Percentiles rank a stretch among this genome's conserved stretches.
phyloP scores from a whole-genome alignment of 2,113 vertebrate species.

The Zosterops borbonicus region DNA sequence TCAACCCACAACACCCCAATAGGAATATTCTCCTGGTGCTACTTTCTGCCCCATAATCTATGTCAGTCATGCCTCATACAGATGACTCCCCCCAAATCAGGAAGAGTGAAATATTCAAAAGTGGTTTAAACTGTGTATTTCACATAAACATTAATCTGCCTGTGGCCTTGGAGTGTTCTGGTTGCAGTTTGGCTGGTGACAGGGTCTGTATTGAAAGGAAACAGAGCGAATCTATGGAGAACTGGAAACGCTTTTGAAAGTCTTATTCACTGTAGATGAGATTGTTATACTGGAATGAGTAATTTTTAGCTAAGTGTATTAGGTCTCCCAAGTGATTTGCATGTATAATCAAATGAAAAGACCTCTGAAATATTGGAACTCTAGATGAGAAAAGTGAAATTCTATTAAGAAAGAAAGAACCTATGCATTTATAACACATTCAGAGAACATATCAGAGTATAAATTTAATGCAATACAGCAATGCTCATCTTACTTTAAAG shows the following conservation, averaged over 20 bases:
- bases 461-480: conserved; percentile 66
- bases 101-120: not conserved
- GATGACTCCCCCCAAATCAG: not conserved
- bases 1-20: not conserved
- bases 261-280: conserved; percentile 39
- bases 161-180: not conserved
- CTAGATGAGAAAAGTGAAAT: conserved; percentile 63
- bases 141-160: not conserved
- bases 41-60: not conserved
- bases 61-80: not conserved
- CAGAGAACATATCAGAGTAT: conserved; percentile 47
- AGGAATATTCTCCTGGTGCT: not conserved
- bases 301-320: conserved; percentile 69
- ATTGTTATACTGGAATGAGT: conserved; percentile 48
- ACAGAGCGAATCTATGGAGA: not conserved
- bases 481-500: conserved; percentile 69
- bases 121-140: not conserved
- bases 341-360: conserved; percentile 68
- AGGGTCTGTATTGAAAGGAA: not conserved
- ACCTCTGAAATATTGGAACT: conserved; percentile 61
- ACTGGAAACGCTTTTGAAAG: not conserved
- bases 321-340: conserved; percentile 61
- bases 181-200: not conserved
- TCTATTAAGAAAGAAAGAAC: conserved; percentile 67
- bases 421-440: conserved; percentile 55